These are phyloP conservation scores for Sturmia bella DNA, from an alignment of 2,888 invertebrate genomes.

Conservation along the genomic window DNA sequence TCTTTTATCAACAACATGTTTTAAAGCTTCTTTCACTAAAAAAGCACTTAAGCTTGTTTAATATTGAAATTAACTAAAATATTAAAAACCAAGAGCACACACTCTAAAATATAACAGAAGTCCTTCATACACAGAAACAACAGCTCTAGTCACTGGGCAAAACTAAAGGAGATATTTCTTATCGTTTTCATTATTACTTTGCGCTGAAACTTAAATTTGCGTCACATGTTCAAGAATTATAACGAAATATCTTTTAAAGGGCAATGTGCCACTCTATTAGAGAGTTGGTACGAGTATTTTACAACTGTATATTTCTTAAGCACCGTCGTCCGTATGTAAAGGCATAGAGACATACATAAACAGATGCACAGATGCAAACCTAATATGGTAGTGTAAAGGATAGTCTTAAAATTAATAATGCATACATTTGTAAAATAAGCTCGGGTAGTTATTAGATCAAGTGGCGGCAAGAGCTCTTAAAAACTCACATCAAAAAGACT, in stretches of 20 bases:
- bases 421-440: too few relatives aligned
- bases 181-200: background rate
- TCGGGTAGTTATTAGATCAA: too few relatives aligned
- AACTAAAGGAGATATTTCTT: background rate
- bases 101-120: slow-evolving; percentile 3
- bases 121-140: background rate
- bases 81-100: slow-evolving; percentile 23
- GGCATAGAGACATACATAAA: too few relatives aligned
- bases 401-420: too few relatives aligned
- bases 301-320: slow-evolving; percentile 1
- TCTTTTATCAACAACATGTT: slow-evolving; percentile 50
- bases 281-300: background rate
- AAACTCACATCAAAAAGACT: too few relatives aligned
- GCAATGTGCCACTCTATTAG: slow-evolving; percentile 38
- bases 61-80: slow-evolving; percentile 50
- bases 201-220: slow-evolving; percentile 41
- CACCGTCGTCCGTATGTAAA: too few relatives aligned
- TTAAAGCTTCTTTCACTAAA: slow-evolving; percentile 30
- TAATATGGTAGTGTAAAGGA: too few relatives aligned
- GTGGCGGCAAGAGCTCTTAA: too few relatives aligned
- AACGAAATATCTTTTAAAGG: slow-evolving; percentile 17
- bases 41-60: slow-evolving; percentile 62
- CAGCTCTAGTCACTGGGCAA: background rate
- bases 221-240: slow-evolving; percentile 39
- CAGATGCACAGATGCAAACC: too few relatives aligned